Base-by-base conservation (phyloP, 2,888 invertebrate genomes). In the Cephus pulcher region DNA sequence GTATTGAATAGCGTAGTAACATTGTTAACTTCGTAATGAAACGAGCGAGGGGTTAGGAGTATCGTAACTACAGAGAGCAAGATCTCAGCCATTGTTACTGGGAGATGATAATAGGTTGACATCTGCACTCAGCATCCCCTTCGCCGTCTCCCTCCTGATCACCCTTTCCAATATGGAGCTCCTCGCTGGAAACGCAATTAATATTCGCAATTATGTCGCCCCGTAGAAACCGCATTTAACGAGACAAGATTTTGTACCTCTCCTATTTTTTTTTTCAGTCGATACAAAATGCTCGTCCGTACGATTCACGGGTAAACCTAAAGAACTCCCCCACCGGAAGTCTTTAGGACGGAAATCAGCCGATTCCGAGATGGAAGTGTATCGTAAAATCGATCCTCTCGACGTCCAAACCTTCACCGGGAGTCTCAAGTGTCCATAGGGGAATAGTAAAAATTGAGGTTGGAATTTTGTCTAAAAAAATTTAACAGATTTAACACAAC, bases 31-130 rank as follows among this genome's bases (percentile, higher is more conserved):
- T 88, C 86, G 87, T 89, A 88, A 90, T 90, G 89, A 89, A 88
- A 86, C 87, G 81, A 74, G 71, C 30, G 74, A 69, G 74, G 40
- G 56, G 33, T 33, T 75, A 56, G 23, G 56, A 75, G 77, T 56
- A 71, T 71, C 32, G 71, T 75, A 75, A 33, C 73, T 76, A 76
- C 70, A 56, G 76, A 76, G 70, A 75, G 76, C 74, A 74, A 74
- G 37, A 37, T 35, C 74, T 34, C 34, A 35, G 32, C 74, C 35
- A 74, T 74, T 81, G 70, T 78, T 68, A 70, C 75, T 78, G 79
- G 77, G 73, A 87, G 87, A 90, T 90, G 90, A 90, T 91, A 91
- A 91, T 91, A 89, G 90, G 89, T 90, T 90, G 91, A 90, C 91
- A 91, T 91, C 90, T 91, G 91, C 90, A 90, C 90, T 89, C 88